Conservation (phyloP, 2,888 invertebrate species). For the Agrochola macilenta region DNA sequence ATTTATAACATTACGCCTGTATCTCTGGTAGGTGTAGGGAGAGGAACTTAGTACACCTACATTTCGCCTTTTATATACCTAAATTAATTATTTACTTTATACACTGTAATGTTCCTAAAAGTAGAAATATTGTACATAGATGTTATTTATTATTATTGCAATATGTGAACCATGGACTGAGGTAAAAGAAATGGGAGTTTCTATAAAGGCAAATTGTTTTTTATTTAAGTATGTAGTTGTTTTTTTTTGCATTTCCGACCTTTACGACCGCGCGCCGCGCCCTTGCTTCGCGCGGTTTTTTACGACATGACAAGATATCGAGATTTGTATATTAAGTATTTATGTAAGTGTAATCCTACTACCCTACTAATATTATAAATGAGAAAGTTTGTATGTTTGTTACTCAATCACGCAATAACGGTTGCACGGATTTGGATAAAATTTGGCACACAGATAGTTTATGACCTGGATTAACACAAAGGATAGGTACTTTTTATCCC, state of each 20-base stretch:
- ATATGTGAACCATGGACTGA: constrained; percentile 38
- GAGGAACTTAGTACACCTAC: not conserved
- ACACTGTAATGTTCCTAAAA: not conserved
- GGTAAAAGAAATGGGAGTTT: constrained; percentile 30
- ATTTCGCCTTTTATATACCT: not conserved
- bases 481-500: no score
- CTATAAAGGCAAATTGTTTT: constrained; percentile 31
- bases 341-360: not conserved
- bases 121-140: constrained; percentile 27
- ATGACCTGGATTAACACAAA: no score
- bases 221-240: not conserved
- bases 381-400: no score
- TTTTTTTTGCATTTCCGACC: not conserved
- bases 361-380: no score
- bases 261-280: no score
- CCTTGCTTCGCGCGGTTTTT: not conserved
- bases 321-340: no score
- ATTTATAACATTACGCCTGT: not conserved
- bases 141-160: constrained; percentile 19
- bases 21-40: constrained; percentile 3
- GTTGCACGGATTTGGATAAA: no score
- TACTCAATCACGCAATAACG: no score
- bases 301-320: not conserved
- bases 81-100: constrained; percentile 3
- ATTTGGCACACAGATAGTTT: no score